A percentile compares a stretch with the other conserved stretches of the same genome.
These are phyloP conservation scores for Ecdyonurus torrentis DNA, from an alignment of 2,888 invertebrate genomes.

Conservation along the genomic window DNA sequence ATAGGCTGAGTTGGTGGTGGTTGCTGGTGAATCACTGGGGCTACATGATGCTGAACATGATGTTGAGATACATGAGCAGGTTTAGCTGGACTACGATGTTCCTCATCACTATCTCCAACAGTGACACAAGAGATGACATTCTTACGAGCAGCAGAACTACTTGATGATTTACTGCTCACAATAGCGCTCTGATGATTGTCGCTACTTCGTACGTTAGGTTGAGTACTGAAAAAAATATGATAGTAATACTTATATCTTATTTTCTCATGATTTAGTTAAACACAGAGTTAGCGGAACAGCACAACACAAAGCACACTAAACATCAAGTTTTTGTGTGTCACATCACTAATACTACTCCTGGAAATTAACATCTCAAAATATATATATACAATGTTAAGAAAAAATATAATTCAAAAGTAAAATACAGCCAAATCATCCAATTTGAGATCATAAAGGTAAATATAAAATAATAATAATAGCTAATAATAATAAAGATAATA, in stretches of 20 bases:
- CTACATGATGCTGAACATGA: slow-evolving; percentile 4
- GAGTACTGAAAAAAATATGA: slow-evolving; percentile 11
- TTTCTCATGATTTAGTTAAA: too few relatives aligned
- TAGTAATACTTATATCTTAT: not conserved
- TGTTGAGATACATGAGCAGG: slow-evolving; percentile 6
- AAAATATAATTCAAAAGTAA: too few relatives aligned
- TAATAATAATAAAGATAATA: too few relatives aligned
- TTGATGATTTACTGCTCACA: not conserved
- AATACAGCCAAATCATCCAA: too few relatives aligned
- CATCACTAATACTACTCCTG: too few relatives aligned
- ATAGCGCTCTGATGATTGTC: slow-evolving; percentile 14
- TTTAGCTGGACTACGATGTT: slow-evolving; percentile 34
- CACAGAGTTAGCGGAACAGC: too few relatives aligned
- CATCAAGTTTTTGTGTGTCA: too few relatives aligned
- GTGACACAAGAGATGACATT: slow-evolving; percentile 66
- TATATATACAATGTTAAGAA: too few relatives aligned
- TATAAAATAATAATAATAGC: too few relatives aligned
- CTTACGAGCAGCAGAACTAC: slow-evolving; percentile 29
- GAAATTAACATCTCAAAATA: too few relatives aligned
- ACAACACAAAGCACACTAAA: too few relatives aligned
- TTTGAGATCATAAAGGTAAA: too few relatives aligned
- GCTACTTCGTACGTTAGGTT: slow-evolving; percentile 17
- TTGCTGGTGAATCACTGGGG: slow-evolving; percentile 20
- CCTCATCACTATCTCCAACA: slow-evolving; percentile 58
- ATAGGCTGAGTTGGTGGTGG: slow-evolving; percentile 17